These are phyloP conservation scores for Petromus typicus DNA, from an alignment of 2,113 vertebrate genomes.

Conservation along the genomic window DNA sequence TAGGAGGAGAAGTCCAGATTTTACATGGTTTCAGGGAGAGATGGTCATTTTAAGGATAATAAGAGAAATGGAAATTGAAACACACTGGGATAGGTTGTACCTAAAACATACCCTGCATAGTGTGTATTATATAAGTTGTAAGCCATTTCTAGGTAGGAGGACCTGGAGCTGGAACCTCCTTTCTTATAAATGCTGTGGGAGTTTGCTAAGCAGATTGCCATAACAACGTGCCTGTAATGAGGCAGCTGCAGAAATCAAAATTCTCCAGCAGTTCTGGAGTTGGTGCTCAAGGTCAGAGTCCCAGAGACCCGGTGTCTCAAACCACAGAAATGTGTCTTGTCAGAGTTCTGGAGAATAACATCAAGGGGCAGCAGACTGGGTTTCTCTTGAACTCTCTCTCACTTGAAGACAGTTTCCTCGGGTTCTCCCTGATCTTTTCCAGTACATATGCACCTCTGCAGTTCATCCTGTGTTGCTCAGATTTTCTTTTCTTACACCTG, in stretches of 20 bases:
- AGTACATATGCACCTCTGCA: neutral
- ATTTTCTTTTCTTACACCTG: neutral
- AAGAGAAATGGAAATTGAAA: neutral
- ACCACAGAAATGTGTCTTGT: neutral
- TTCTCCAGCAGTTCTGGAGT: neutral
- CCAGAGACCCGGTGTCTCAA: neutral
- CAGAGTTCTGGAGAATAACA: neutral
- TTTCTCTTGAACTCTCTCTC: neutral
- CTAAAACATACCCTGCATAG: neutral
- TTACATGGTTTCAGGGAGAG: neutral
- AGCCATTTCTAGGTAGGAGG: neutral
- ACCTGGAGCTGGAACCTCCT: neutral
- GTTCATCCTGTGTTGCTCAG: neutral
- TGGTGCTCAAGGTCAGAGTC: neutral
- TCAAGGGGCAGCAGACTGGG: neutral
- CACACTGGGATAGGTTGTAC: neutral
- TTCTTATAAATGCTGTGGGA: neutral
- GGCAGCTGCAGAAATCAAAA: neutral
- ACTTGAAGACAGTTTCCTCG: neutral
- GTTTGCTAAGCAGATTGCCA: neutral
- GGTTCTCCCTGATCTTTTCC: neutral
- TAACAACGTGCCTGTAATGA: neutral
- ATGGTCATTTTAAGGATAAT: neutral
- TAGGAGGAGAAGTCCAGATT: neutral
- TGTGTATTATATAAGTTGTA: neutral